Conservation (phyloP, 2,797 vertebrate genomes). For the Enteromius radiatus region DNA sequence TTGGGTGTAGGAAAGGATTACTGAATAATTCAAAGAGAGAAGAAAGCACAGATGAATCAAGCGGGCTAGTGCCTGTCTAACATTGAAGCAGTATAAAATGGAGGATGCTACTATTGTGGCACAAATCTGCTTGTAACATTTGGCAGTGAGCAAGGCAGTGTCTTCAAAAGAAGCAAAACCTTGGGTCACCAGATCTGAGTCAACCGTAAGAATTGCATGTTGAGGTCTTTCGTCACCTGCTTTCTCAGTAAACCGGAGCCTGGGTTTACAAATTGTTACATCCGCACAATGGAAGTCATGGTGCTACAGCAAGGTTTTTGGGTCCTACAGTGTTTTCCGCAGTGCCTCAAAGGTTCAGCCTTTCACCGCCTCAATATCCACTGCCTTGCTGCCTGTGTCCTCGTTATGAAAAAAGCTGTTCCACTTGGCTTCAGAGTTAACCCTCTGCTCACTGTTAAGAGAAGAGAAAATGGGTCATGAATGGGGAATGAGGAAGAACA, state of each 20-base stretch:
- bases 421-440: slow-evolving; percentile 73
- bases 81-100: slow-evolving; percentile 24
- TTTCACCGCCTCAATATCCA: slow-evolving; percentile 61
- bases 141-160: neutral
- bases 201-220: neutral
- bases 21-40: slow-evolving; percentile 61
- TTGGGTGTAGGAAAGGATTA: slow-evolving; percentile 14
- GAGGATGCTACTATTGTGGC: slow-evolving; percentile 22
- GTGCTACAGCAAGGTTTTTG: neutral
- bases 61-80: slow-evolving; percentile 28
- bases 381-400: slow-evolving; percentile 60
- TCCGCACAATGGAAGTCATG: neutral
- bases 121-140: neutral
- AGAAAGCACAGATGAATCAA: slow-evolving; percentile 36
- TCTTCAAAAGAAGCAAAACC: slow-evolving; percentile 20
- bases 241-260: neutral
- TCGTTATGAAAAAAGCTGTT: slow-evolving; percentile 76
- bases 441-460: slow-evolving; percentile 65
- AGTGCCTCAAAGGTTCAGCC: slow-evolving; percentile 50
- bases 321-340: slow-evolving; percentile 34
- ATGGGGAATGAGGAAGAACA: slow-evolving; percentile 50
- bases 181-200: neutral
- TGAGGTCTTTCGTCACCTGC: neutral
- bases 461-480: slow-evolving; percentile 75
- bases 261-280: neutral